Evolutionary conservation across 2,113 vertebrate genomes (phyloP).

Genomic region (Anthoscopus minutus): DNA sequence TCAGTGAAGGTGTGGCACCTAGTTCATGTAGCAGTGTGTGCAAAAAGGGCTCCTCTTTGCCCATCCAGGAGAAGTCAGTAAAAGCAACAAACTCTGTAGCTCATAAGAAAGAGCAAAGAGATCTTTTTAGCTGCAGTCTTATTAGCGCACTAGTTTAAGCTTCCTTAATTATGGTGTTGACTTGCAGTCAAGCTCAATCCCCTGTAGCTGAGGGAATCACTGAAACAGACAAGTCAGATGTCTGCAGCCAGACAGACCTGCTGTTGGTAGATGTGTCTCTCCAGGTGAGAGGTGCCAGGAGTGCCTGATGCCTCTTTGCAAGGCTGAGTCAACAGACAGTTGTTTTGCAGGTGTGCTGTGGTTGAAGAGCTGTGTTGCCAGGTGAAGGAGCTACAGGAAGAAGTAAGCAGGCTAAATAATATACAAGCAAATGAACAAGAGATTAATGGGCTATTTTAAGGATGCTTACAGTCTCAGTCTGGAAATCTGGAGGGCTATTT

Average conservation of each 20-base stretch:
- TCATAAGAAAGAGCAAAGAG: neutral
- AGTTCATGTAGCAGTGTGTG: fast-evolving
- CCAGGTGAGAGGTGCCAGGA: neutral
- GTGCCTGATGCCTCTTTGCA: neutral
- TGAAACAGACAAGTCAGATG: neutral
- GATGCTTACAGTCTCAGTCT: neutral
- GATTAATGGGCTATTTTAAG: neutral
- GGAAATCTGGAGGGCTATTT: neutral
- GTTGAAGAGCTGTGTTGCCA: neutral
- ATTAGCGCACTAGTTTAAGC: fast-evolving
- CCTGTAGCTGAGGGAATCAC: neutral
- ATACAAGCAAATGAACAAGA: neutral
- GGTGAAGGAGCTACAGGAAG: neutral
- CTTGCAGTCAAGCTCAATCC: neutral
- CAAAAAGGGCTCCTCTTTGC: neutral
- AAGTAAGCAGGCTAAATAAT: neutral
- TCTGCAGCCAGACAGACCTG: neutral
- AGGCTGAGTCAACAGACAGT: neutral
- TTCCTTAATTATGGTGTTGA: neutral
- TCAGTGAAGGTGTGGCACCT: neutral
- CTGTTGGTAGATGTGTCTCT: neutral
- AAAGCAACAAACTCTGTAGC: fast-evolving
- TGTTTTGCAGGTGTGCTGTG: neutral
- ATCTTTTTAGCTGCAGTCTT: neutral
- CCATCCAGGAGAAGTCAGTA: neutral